These are phyloP conservation scores for Sesamia nonagrioides DNA, from an alignment of 1,140 invertebrate species.

Conservation along the genomic window DNA sequence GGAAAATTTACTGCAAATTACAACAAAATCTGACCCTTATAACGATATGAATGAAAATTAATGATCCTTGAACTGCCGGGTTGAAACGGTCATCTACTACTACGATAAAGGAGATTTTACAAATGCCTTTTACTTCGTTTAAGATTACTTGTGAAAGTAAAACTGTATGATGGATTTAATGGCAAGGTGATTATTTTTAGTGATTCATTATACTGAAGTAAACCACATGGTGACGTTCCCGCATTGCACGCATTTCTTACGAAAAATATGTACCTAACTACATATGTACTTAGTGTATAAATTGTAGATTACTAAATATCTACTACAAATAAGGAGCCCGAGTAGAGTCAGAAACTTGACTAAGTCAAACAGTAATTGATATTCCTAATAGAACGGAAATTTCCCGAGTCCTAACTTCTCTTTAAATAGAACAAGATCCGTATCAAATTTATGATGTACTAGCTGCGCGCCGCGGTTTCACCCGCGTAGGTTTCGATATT, in stretches of 20 bases:
- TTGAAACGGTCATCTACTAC: slow-evolving; percentile 20
- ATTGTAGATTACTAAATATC: too few species aligned
- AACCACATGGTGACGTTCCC: too few species aligned
- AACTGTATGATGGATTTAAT: background rate
- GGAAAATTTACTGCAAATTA: slow-evolving; percentile 43
- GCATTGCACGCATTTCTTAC: background rate
- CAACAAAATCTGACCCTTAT: slow-evolving; percentile 38
- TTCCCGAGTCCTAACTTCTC: background rate
- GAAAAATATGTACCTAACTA: too few species aligned
- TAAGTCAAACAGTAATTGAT: background rate
- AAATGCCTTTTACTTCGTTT: background rate
- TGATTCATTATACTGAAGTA: background rate
- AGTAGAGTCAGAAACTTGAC: background rate
- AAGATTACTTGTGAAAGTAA: background rate
- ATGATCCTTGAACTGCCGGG: slow-evolving; percentile 43
- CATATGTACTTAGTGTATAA: too few species aligned
- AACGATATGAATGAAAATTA: slow-evolving; percentile 56
- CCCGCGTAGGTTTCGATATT: too few species aligned
- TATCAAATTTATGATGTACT: too few species aligned
- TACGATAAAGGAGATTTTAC: slow-evolving; percentile 26
- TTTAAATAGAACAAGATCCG: background rate
- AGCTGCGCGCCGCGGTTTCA: too few species aligned
- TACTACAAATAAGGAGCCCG: background rate
- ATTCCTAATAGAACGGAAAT: background rate
- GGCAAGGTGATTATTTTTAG: background rate